phyloP scores from a whole-genome alignment of 2,888 invertebrate genomes.

The Drosophila emarginata region DNA sequence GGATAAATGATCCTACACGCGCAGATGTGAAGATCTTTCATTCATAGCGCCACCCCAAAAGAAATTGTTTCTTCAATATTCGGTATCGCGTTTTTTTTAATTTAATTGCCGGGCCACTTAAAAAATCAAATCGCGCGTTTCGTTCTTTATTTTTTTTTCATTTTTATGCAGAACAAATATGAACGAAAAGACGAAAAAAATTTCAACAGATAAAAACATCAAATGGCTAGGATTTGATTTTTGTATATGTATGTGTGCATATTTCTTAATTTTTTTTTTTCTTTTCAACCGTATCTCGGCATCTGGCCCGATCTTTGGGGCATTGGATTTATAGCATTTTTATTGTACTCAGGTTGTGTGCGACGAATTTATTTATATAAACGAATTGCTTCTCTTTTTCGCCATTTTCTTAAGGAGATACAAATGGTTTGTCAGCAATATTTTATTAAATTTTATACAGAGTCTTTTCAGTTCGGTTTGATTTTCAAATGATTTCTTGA shows the following conservation, averaged over 20 bases:
- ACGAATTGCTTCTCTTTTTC: not conserved
- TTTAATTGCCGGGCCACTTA: slow-evolving; percentile 21
- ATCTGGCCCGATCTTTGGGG: slow-evolving; percentile 37
- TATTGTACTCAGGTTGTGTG: slow-evolving; percentile 48
- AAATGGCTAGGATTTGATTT: slow-evolving; percentile 27
- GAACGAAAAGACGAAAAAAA: slow-evolving; percentile 7
- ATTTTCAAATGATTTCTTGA: slow-evolving; percentile 27
- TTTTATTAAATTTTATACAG: not conserved
- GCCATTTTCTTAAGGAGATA: not conserved
- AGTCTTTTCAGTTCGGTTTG: slow-evolving; percentile 4
- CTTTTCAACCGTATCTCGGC: slow-evolving; percentile 2
- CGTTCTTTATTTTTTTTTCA: not conserved
- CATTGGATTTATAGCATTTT: slow-evolving; percentile 52
- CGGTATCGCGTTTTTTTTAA: slow-evolving; percentile 14
- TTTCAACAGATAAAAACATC: slow-evolving; percentile 20
- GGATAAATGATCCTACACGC: not conserved
- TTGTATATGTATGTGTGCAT: slow-evolving; percentile 5
- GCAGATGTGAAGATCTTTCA: not conserved
- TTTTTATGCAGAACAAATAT: slow-evolving; percentile 3
- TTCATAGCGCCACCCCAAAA: not conserved
- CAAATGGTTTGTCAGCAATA: not conserved
- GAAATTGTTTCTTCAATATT: slow-evolving; percentile 8
- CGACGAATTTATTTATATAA: slow-evolving; percentile 51
- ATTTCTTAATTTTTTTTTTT: slow-evolving; percentile 14
- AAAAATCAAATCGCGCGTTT: slow-evolving; percentile 19